Evolutionary conservation across 2,797 vertebrate species (phyloP).

Genomic region (Potorous gilbertii): DNA sequence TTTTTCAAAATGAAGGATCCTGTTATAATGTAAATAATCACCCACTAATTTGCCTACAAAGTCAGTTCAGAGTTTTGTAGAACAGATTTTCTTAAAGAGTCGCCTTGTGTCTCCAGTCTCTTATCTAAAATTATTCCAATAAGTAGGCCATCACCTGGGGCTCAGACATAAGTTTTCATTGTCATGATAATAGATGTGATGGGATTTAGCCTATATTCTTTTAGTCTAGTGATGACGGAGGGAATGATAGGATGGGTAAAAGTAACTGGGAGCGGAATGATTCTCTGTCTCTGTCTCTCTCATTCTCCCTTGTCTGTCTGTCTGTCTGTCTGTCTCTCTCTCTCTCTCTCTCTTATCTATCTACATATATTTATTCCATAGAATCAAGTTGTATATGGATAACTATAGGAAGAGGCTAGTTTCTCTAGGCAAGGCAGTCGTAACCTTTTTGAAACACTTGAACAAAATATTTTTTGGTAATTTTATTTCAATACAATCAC

Average conservation of each 20-base stretch:
- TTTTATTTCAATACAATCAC: background rate
- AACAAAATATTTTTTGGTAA: no score
- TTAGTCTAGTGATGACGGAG: background rate
- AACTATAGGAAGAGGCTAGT: background rate
- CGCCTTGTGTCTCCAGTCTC: background rate
- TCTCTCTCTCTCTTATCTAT: no score
- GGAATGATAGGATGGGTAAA: background rate
- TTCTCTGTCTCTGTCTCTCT: no score
- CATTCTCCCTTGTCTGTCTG: no score
- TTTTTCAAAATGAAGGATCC: slow-evolving; percentile 8
- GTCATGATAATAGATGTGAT: background rate
- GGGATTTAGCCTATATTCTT: background rate
- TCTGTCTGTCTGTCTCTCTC: no score
- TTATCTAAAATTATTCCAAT: background rate
- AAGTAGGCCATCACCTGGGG: slow-evolving; percentile 3
- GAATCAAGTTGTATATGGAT: background rate
- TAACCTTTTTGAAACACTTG: background rate
- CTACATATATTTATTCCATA: background rate
- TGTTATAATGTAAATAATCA: slow-evolving; percentile 45
- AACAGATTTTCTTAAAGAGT: background rate
- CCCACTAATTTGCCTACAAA: background rate
- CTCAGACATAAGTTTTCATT: background rate
- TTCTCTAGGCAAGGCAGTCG: background rate
- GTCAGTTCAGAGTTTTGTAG: background rate
- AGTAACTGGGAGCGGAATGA: background rate